Conservation (phyloP, 2,888 invertebrate genomes). For the Ferrisia virgata region DNA sequence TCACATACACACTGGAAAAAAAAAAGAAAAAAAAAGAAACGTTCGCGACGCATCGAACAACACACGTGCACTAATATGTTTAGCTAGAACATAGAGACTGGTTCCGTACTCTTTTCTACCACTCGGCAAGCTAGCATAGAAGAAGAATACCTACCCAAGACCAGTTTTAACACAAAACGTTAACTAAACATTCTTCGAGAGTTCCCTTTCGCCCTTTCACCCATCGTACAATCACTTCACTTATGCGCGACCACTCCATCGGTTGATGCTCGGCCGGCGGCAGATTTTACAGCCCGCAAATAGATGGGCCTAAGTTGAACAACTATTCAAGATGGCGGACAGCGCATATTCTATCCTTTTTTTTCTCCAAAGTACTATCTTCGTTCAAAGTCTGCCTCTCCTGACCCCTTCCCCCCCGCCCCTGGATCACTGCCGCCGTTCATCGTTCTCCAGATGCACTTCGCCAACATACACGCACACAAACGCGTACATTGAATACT, state of each 20-base stretch:
- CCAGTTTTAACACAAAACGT: constrained; percentile 45
- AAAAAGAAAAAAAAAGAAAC: neutral
- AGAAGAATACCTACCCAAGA: constrained; percentile 39
- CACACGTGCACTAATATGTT: constrained; percentile 45
- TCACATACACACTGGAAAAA: too few relatives aligned
- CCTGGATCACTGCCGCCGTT: neutral
- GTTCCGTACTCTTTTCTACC: constrained; percentile 39
- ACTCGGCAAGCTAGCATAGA: constrained; percentile 42
- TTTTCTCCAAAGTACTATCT: neutral
- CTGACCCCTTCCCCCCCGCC: neutral
- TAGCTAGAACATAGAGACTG: constrained; percentile 31
- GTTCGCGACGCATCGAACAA: constrained; percentile 42
- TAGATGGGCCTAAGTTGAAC: constrained; percentile 51
- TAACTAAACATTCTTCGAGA: constrained; percentile 44
- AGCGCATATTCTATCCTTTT: constrained; percentile 30
- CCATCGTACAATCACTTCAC: constrained; percentile 43
- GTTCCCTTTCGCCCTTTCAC: constrained; percentile 39
- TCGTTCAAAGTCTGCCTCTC: neutral
- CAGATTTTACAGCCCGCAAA: constrained; percentile 49
- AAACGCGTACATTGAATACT: constrained; percentile 19
- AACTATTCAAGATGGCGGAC: constrained; percentile 58
- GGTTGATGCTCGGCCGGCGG: constrained; percentile 51
- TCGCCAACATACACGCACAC: constrained; percentile 30
- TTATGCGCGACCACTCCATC: constrained; percentile 44
- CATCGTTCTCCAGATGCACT: constrained; percentile 22